Conservation (phyloP, 1,140 invertebrate genomes). For the Bombus breviceps region DNA sequence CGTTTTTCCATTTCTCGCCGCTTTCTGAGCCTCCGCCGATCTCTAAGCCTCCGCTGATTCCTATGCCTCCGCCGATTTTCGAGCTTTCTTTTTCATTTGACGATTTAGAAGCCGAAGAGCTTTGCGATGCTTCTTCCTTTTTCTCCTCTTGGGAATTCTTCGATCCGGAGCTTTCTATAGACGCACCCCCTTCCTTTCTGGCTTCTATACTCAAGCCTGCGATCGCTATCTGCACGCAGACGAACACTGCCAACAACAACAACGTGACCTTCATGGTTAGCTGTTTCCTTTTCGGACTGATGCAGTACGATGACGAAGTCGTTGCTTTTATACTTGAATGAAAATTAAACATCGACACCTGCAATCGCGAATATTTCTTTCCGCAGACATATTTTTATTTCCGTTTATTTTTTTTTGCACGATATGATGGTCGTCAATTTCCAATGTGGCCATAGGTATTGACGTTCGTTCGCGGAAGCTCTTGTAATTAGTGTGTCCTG, state of each 20-base stretch:
- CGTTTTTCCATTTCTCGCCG: no score
- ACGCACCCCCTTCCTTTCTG: not conserved
- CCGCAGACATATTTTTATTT: not conserved
- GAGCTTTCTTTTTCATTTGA: not conserved
- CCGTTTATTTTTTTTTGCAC: not conserved
- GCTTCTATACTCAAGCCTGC: not conserved
- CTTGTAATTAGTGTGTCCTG: not conserved
- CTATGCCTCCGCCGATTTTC: no score
- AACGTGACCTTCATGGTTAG: not conserved
- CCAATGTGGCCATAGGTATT: not conserved
- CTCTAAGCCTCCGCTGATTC: no score
- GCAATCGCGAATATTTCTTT: not conserved
- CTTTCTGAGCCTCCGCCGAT: fast-evolving
- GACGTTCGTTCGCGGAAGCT: not conserved
- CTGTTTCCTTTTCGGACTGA: not conserved
- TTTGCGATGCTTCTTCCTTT: not conserved
- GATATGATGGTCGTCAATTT: not conserved
- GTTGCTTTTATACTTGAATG: not conserved
- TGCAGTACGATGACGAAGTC: not conserved
- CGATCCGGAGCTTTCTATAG: not conserved
- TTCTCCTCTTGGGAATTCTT: not conserved
- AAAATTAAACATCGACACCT: not conserved
- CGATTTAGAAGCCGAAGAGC: no score
- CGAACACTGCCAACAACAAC: not conserved
- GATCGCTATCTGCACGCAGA: not conserved